These are phyloP conservation scores for Crotalus tigris DNA, from an alignment of 2,113 vertebrate species.

Conservation along the genomic window DNA sequence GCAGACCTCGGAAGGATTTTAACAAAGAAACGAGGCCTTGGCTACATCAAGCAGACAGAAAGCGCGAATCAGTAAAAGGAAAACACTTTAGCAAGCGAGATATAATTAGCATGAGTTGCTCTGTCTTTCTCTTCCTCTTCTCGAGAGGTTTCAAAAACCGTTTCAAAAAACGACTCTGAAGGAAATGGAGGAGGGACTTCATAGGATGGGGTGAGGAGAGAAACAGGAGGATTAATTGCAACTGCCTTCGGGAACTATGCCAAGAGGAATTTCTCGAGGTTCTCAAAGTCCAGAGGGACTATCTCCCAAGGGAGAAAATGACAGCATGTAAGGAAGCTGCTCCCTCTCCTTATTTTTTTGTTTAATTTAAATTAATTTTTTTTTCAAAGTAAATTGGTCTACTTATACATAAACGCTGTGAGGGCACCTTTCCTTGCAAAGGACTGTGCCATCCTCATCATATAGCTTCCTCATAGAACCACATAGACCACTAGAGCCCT, in stretches of 20 bases:
- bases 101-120: constrained; percentile 54
- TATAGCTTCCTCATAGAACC: too few relatives aligned
- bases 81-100: constrained; percentile 56
- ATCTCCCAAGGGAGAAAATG: not conserved
- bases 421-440: not conserved
- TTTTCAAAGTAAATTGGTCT: not conserved
- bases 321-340: not conserved
- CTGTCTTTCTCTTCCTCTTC: constrained; percentile 29
- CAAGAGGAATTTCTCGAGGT: constrained; percentile 18
- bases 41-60: constrained; percentile 26
- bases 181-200: constrained; percentile 45
- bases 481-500: not conserved
- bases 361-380: not conserved
- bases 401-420: not conserved
- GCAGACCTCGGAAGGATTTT: constrained; percentile 18
- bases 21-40: constrained; percentile 25
- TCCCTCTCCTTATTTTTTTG: not conserved
- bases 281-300: constrained; percentile 20
- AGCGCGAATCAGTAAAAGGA: constrained; percentile 25
- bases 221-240: constrained; percentile 31
- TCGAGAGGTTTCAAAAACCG: constrained; percentile 40
- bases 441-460: not conserved
- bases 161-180: constrained; percentile 34
- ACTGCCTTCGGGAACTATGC: constrained; percentile 24
- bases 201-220: constrained; percentile 25